These are phyloP conservation scores for Drosophila miranda DNA, from an alignment of 1,140 invertebrate genomes.

Conservation along the genomic window DNA sequence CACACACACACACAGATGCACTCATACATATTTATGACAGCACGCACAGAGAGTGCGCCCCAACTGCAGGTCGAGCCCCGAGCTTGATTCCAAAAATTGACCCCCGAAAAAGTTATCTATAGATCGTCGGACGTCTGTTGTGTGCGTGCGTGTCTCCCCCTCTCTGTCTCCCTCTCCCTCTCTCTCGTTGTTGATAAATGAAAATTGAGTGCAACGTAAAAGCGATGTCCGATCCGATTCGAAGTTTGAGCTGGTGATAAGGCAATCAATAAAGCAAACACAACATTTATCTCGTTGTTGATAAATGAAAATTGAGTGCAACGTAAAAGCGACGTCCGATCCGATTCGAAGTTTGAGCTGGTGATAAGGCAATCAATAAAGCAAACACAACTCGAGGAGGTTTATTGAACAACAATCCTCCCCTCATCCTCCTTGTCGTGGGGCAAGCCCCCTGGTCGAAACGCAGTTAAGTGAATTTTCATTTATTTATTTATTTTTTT, in stretches of 20 bases:
- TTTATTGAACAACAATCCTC: constrained; percentile 64
- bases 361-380: constrained; percentile 77
- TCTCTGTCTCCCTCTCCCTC: no score
- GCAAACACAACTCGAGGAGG: constrained; percentile 58
- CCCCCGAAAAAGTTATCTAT: constrained; percentile 68
- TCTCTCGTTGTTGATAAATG: constrained; percentile 52
- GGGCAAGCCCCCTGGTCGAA: constrained; percentile 7
- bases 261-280: no score
- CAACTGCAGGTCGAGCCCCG: constrained; percentile 5
- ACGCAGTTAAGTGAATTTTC: constrained; percentile 40
- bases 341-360: constrained; percentile 22
- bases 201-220: constrained; percentile 39
- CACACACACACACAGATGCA: constrained; percentile 31
- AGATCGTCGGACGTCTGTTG: constrained; percentile 53
- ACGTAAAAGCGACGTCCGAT: constrained; percentile 22
- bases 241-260: no score
- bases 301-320: constrained; percentile 57
- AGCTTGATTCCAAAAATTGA: constrained; percentile 48
- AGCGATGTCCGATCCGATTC: constrained; percentile 11
- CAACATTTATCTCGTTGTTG: constrained; percentile 29
- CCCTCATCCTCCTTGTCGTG: not conserved
- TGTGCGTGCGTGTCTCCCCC: not conserved
- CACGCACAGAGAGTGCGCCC: constrained; percentile 28
- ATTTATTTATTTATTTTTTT: constrained; percentile 36
- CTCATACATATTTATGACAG: constrained; percentile 51